Evolutionary conservation across 2,113 vertebrate species (phyloP), one percentile per base, ranked within the genome.

Genomic region (Picathartes gymnocephalus): DNA sequence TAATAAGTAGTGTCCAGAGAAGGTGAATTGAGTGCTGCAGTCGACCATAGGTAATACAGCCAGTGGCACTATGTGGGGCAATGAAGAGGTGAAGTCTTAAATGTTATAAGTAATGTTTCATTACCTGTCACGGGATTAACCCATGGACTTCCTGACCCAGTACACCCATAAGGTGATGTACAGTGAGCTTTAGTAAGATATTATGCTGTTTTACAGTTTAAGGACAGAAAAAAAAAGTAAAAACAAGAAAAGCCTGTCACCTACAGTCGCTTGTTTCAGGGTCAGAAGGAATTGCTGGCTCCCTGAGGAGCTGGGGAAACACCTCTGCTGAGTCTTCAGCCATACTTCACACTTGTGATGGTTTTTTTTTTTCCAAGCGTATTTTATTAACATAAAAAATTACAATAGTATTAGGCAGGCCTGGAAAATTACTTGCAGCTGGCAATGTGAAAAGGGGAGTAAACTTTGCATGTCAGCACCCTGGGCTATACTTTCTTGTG

Each of bases 1-100:
- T 88, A 65, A 33, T 73, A 93, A 90, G 54, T 73, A 80, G 64
- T 17, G 64, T 81, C 91, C 81, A 93, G 88, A 94, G 88, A 90
- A 86, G 92, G 54, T 53, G 61, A 91, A 45, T 44, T 89, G 77
- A 87, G 50, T 39, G 57, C 70, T 74, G 73, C 31, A 58, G 30
- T 68, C 84, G 65, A 45, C 73, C 10, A 4, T 4, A 57, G 70
- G 47, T 92, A 62, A 87, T 58, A 24, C 57, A 65, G 35, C 27
- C 76, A 78, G 70, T 81, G 83, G 61, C 8, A 4, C 24, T 71
- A 28, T 3, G 3, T 0, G 1, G 37, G 61, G 48, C 61, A 69
- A 76, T 1, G 15, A 70, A 71, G 62, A 83, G 25, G n/a, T 45
- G 27, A 86, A 50, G 12, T 47, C 60, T 70, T 47, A 68, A 90